Evolutionary conservation across 53 echinoderm and acorn worm genomes (phyloP).

Genomic region (Stichopus horrens): DNA sequence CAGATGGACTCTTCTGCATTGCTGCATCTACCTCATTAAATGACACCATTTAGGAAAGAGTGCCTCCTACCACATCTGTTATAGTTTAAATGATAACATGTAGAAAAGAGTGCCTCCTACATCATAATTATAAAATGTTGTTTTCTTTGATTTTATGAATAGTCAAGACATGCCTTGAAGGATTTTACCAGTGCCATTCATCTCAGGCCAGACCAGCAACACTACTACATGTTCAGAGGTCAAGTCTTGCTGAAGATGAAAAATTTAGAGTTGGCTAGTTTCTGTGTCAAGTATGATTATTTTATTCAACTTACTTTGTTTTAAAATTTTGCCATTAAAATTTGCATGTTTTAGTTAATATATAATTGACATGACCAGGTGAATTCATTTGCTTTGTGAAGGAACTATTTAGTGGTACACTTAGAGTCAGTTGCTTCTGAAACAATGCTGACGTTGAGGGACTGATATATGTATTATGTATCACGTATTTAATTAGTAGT

Average conservation of each 20-base stretch:
- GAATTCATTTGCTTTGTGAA: no score
- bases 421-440: no score
- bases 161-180: slow-evolving; percentile 86
- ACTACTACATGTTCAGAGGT: slow-evolving; percentile 97
- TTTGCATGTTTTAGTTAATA: not conserved
- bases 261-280: slow-evolving; percentile 93
- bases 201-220: slow-evolving; percentile 89
- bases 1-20: no score
- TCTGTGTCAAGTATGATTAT: slow-evolving; percentile 87
- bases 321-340: not conserved
- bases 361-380: no score
- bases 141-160: not conserved
- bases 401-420: no score
- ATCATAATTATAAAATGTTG: not conserved
- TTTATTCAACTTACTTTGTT: not conserved
- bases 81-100: not conserved
- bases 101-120: not conserved
- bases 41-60: not conserved
- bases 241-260: slow-evolving; percentile 95
- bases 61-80: not conserved
- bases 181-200: slow-evolving; percentile 98
- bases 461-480: no score
- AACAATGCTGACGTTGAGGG: no score
- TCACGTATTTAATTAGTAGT: no score
- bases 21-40: no score